These are phyloP conservation scores for Herminia tarsipennalis DNA, from an alignment of 2,888 invertebrate genomes.

Conservation along the genomic window DNA sequence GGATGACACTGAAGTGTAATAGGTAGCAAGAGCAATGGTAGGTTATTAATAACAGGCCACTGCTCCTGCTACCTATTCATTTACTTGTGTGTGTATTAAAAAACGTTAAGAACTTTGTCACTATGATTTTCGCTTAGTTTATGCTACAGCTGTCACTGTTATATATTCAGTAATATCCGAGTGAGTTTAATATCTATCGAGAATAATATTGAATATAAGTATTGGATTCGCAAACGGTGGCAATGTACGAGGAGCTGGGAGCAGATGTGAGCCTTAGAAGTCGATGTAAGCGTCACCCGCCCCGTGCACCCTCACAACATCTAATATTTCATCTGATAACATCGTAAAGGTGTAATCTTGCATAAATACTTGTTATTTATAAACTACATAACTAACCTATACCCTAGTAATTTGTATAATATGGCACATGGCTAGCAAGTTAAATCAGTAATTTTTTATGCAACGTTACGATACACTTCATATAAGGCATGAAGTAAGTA, in stretches of 20 bases:
- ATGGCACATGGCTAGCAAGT: too few relatives aligned
- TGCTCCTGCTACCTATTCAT: too few relatives aligned
- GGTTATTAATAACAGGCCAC: too few relatives aligned
- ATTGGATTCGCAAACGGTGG: constrained; percentile 54
- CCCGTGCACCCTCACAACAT: constrained; percentile 32
- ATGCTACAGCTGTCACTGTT: constrained; percentile 65
- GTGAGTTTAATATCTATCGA: constrained; percentile 68
- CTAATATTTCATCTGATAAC: constrained; percentile 43
- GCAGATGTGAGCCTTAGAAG: constrained; percentile 55
- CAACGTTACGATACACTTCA: too few relatives aligned
- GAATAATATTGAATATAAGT: constrained; percentile 63
- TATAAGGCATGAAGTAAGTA: too few relatives aligned
- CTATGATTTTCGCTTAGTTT: constrained; percentile 41
- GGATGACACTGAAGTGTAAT: too few relatives aligned
- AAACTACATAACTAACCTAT: too few relatives aligned
- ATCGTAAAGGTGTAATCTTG: constrained; percentile 35
- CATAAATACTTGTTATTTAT: constrained; percentile 1
- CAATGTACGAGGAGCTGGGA: constrained; percentile 47
- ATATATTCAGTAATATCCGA: constrained; percentile 61
- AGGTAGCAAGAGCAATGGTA: too few relatives aligned
- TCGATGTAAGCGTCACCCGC: constrained; percentile 26
- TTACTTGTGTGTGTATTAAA: too few relatives aligned
- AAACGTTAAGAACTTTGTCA: too few relatives aligned
- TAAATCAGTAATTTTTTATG: too few relatives aligned
- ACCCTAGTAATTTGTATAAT: too few relatives aligned